These are phyloP conservation scores for Tinamus major DNA, from an alignment of 2,797 vertebrate species.

Conservation along the genomic window DNA sequence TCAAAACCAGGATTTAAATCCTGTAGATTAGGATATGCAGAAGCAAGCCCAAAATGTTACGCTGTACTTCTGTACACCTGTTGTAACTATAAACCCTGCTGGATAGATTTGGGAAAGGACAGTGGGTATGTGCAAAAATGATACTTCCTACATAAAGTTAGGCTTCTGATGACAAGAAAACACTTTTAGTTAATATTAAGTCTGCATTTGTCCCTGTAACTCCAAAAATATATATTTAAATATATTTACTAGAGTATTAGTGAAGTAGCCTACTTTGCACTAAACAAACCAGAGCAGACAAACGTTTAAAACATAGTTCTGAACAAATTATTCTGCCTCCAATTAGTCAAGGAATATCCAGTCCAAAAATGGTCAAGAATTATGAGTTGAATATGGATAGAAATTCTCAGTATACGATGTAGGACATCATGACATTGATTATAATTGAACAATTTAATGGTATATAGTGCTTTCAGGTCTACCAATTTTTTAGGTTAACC, in stretches of 20 bases:
- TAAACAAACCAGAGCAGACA: neutral
- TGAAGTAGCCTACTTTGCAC: neutral
- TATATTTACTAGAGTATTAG: neutral
- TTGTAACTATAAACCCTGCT: neutral
- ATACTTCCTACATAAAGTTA: neutral
- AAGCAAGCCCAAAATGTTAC: neutral
- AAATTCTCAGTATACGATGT: neutral
- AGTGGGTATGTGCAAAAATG: neutral
- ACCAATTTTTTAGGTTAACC: neutral
- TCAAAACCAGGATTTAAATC: neutral
- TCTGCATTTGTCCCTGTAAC: neutral
- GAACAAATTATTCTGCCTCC: neutral
- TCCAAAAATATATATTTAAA: neutral
- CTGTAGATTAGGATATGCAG: neutral
- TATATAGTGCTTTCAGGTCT: neutral
- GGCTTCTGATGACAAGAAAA: neutral
- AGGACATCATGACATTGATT: neutral
- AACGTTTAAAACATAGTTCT: neutral
- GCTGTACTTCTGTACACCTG: neutral
- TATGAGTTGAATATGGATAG: neutral
- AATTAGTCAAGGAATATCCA: neutral
- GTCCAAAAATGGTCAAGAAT: neutral
- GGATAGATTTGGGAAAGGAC: neutral
- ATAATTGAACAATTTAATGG: neutral
- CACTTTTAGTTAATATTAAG: neutral